Evolutionary conservation across 2,888 invertebrate species (phyloP).

Genomic region (Cheilosia pagana): DNA sequence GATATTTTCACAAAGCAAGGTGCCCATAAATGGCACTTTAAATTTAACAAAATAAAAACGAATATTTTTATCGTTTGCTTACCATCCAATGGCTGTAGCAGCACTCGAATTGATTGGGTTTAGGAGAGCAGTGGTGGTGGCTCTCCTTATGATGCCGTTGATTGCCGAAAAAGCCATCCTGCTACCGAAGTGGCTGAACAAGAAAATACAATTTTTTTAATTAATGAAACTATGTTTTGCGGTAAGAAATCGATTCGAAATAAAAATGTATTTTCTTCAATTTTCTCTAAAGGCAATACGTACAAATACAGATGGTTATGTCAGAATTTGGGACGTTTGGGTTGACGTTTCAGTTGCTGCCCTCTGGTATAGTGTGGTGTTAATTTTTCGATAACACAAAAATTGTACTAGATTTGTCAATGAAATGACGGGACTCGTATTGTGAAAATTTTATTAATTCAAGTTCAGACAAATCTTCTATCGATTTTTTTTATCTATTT

Average conservation of each 20-base stretch:
- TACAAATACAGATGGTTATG: slow-evolving; percentile 29
- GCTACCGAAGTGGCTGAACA: slow-evolving; percentile 11
- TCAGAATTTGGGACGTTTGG: slow-evolving; percentile 9
- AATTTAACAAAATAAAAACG: not conserved
- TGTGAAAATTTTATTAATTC: too few relatives aligned
- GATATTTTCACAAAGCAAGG: not conserved
- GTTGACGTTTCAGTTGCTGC: slow-evolving; percentile 5
- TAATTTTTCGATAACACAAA: not conserved
- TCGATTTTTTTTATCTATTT: too few relatives aligned
- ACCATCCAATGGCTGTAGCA: slow-evolving; percentile 36
- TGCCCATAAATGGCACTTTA: not conserved
- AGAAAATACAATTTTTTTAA: slow-evolving; percentile 1
- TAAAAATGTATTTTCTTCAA: not conserved
- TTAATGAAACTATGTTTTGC: not conserved
- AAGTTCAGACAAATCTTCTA: too few relatives aligned
- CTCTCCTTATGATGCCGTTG: slow-evolving; percentile 76
- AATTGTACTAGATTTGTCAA: not conserved
- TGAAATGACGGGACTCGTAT: not conserved
- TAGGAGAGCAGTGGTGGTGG: slow-evolving; percentile 71
- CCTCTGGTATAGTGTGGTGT: not conserved
- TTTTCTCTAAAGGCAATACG: slow-evolving; percentile 6
- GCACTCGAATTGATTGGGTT: slow-evolving; percentile 43
- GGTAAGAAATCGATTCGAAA: not conserved
- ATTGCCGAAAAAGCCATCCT: slow-evolving; percentile 73
- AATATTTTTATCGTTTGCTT: slow-evolving; percentile 11